phyloP scores from a whole-genome alignment of 2,797 vertebrate genomes.

The Gadopsis bispinosus region DNA sequence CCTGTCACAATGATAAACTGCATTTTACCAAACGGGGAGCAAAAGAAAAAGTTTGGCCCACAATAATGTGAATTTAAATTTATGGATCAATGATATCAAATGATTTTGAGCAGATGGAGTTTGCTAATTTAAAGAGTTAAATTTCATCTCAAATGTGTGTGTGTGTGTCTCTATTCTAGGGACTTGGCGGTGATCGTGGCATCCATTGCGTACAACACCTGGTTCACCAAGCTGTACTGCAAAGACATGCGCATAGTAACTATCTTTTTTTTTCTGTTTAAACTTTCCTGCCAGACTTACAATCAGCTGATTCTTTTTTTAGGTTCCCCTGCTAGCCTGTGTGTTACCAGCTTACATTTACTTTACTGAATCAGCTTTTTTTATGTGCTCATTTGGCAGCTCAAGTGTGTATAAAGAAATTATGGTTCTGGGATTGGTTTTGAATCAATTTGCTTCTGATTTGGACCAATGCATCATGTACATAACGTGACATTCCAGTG shows the following conservation, averaged over 20 bases:
- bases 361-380: constrained; percentile 10
- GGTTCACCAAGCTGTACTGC: constrained; percentile 94
- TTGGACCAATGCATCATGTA: not conserved
- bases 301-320: constrained; percentile 3
- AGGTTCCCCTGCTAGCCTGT: not conserved
- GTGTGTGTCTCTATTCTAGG: constrained; percentile 78
- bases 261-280: constrained; percentile 49
- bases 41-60: constrained; percentile 63
- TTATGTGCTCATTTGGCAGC: constrained; percentile 5
- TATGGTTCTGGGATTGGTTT: not conserved
- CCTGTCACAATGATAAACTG: constrained; percentile 75
- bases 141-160: constrained; percentile 45
- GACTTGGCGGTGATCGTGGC: constrained; percentile 93
- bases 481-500: not conserved
- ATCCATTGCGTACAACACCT: constrained; percentile 93
- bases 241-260: constrained; percentile 92
- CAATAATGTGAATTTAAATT: constrained; percentile 73
- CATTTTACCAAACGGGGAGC: constrained; percentile 50
- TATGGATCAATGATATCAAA: constrained; percentile 72
- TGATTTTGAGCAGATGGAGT: constrained; percentile 67
- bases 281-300: constrained; percentile 24
- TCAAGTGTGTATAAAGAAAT: constrained; percentile 18
- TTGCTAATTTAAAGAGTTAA: constrained; percentile 63
- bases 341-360: constrained; percentile 21
- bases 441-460: not conserved